phyloP scores from a whole-genome alignment of 2,888 invertebrate species.

The Celastrina argiolus region DNA sequence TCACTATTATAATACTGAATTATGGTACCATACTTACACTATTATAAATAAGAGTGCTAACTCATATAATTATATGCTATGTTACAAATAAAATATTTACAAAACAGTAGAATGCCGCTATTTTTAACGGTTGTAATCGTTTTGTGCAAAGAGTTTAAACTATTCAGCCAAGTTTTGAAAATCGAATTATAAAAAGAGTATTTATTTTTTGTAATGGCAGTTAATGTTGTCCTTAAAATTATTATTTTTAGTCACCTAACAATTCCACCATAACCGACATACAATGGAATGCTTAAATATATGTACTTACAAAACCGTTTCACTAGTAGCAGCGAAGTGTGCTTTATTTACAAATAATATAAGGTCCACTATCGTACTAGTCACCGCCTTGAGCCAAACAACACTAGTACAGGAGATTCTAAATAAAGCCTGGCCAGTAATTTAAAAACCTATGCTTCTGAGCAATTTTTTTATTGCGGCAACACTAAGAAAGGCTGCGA shows the following conservation, averaged over 20 bases:
- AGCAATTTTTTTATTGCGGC: background rate
- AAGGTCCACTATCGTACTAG: conserved; percentile 44
- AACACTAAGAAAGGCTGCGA: background rate
- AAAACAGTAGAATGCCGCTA: conserved; percentile 27
- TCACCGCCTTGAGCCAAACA: conserved; percentile 44
- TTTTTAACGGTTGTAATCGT: conserved; percentile 9
- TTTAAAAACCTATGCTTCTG: background rate
- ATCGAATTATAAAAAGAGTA: conserved; percentile 17
- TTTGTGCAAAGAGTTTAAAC: conserved; percentile 23
- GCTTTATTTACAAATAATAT: conserved; percentile 44
- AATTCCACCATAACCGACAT: conserved; percentile 51
- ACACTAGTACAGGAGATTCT: conserved; percentile 32
- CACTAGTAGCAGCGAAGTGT: conserved; percentile 28
- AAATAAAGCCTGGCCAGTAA: conserved; percentile 12
- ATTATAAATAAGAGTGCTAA: conserved; percentile 38
- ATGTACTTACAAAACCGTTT: conserved; percentile 40
- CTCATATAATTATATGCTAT: conserved; percentile 21
- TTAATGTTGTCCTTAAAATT: conserved; percentile 52
- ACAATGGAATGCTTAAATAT: conserved; percentile 63
- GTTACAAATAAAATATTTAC: conserved; percentile 23
- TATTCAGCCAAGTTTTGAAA: conserved; percentile 24
- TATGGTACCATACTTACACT: conserved; percentile 57
- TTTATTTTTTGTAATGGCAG: conserved; percentile 42
- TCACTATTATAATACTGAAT: conserved; percentile 68
- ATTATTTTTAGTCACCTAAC: conserved; percentile 41